A percentile compares a stretch with the other conserved stretches of the same genome.
Evolutionary conservation across 92 coral and sea anemone species (phyloP).

Genomic region (Hydrozoanthus gracilis): DNA sequence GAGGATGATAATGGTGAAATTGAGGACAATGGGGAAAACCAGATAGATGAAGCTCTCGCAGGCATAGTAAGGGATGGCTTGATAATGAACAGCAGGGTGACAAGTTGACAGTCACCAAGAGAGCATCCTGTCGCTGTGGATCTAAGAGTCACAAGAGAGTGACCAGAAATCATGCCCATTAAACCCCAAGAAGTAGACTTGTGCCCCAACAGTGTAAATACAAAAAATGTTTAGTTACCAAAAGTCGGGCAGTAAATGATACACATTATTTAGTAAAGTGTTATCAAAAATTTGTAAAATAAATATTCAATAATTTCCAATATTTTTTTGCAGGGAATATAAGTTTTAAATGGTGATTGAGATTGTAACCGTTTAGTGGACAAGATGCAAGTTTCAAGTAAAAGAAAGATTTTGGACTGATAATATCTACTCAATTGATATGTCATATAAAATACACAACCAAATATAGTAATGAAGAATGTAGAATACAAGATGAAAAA

Average conservation of each 20-base stretch:
- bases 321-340: neutral
- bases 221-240: neutral
- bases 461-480: neutral
- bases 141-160: conserved; percentile 37
- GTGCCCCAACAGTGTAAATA: neutral
- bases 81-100: conserved; percentile 11
- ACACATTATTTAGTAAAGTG: neutral
- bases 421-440: no score
- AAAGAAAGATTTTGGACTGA: no score
- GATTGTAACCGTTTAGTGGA: neutral
- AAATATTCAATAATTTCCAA: neutral
- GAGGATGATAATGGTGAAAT: conserved; percentile 16
- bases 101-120: neutral
- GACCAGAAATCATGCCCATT: conserved; percentile 39
- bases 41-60: conserved; percentile 35
- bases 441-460: no score
- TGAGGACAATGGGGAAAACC: conserved; percentile 24
- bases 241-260: conserved; percentile 10
- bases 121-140: conserved; percentile 47
- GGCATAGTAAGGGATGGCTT: conserved; percentile 5
- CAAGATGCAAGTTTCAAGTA: no score
- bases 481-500: neutral
- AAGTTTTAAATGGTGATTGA: conserved; percentile 2
- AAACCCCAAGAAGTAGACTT: conserved; percentile 17
- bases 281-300: neutral